Evolutionary conservation across 2,113 vertebrate genomes (phyloP).

Genomic region (Polypterus bichir): DNA sequence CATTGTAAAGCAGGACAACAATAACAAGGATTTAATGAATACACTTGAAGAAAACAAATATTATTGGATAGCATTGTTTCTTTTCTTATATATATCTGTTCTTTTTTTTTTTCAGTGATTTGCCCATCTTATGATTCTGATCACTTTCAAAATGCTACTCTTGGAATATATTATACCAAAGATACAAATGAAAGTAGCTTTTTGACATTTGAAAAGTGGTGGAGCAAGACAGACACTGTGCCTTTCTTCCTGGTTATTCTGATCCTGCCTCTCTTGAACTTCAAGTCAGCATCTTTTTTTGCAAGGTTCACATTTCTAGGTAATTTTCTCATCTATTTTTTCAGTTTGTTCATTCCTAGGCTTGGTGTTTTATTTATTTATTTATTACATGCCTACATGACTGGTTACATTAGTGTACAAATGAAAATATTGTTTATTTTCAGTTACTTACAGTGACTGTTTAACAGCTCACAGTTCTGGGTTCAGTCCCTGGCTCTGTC

Average conservation of each 20-base stretch:
- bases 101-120: conserved; percentile 57
- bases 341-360: neutral
- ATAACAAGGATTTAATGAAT: too few species aligned
- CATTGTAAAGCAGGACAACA: too few species aligned
- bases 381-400: neutral
- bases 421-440: neutral
- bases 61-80: too few species aligned
- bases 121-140: conserved; percentile 54
- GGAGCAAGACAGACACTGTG: conserved; percentile 80
- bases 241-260: conserved; percentile 74
- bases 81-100: neutral
- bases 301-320: conserved; percentile 89
- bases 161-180: neutral
- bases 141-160: conserved; percentile 22
- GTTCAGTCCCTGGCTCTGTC: too few species aligned
- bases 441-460: too few species aligned
- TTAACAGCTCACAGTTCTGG: too few species aligned
- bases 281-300: conserved; percentile 94
- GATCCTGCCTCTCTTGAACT: conserved; percentile 80
- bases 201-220: conserved; percentile 63
- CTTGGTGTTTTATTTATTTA: neutral
- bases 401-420: neutral
- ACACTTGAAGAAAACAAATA: too few species aligned
- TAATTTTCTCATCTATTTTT: conserved; percentile 28
- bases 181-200: conserved; percentile 28